Evolutionary conservation across 2,888 invertebrate genomes (phyloP), one percentile per base, ranked within the genome.

Genomic region (Muscina levida): DNA sequence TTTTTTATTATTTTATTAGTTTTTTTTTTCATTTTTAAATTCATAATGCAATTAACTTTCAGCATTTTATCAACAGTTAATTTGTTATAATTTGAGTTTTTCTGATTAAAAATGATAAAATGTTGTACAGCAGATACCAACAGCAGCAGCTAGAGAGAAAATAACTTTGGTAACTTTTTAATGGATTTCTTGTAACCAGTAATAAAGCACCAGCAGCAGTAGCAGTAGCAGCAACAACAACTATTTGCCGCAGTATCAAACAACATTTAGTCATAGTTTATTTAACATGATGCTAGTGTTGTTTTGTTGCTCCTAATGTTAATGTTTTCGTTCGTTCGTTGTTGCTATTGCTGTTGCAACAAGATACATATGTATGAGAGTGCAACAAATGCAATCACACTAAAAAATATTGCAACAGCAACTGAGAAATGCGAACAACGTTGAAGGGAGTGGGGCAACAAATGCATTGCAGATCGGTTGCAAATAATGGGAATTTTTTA

Each of bases 241-340:
- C 8, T n/a, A n/a, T n/a, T 15, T 31, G 15, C 15, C 19, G 15
- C 37, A 17, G 59, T 31, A 31, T 17, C 17, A 24, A 59, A 22
- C 67, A 51, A 67, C 67, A 67, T 67, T 67, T 51, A 51, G 67
- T 67, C 19, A 37, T 51, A 68, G 68, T 68, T 68, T 68, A 68
- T 68, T 56, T 39, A 56, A 68, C 53, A 51, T 39, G 51, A 4
- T 31, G 59, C 59, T 8, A 56, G 51, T 31, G 8, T 31, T 31
- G 31, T 31, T 31, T 31, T 31, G 53, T 68, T 53, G 53, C 37
- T n/a, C n/a, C n/a, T n/a, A n/a, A n/a, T n/a, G n/a, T n/a, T n/a
- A n/a, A n/a, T n/a, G n/a, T n/a, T n/a, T n/a, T n/a, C n/a, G n/a
- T n/a, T n/a, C n/a, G n/a, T n/a, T n/a, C n/a, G n/a, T n/a, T n/a